A percentile compares a stretch with the other conserved stretches of the same genome.
phyloP scores from a whole-genome alignment of 2,797 vertebrate species.

The Rhynchonycteris naso region DNA sequence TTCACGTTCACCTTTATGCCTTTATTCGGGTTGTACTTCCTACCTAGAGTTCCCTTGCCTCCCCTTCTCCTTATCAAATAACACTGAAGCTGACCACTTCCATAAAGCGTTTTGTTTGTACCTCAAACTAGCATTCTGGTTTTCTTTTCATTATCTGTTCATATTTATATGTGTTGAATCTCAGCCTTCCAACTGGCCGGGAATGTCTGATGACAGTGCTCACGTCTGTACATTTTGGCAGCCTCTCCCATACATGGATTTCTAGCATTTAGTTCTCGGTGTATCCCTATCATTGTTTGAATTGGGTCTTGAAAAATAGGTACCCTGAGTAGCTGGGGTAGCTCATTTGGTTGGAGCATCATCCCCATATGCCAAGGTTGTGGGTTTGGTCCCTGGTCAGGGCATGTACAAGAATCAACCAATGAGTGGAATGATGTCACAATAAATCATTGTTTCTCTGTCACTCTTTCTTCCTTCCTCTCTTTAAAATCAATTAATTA shows the following conservation, averaged over 20 bases:
- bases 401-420: no score
- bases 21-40: neutral
- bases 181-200: fast-evolving
- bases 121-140: neutral
- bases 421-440: no score
- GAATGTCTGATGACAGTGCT: neutral
- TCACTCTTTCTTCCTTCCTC: no score
- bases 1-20: neutral
- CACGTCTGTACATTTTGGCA: neutral
- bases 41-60: neutral
- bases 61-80: neutral
- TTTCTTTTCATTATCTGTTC: neutral
- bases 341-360: no score
- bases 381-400: no score
- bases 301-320: neutral
- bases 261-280: neutral
- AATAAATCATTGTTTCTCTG: no score
- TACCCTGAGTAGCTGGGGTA: neutral
- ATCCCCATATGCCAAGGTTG: no score
- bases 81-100: neutral
- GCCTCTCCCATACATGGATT: neutral
- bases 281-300: neutral
- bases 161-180: neutral
- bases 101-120: neutral
- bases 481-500: no score